Percentiles rank a stretch among this genome's conserved stretches.
These are phyloP conservation scores for Ibidorhyncha struthersii DNA, from an alignment of 2,113 vertebrate species.

Conservation along the genomic window DNA sequence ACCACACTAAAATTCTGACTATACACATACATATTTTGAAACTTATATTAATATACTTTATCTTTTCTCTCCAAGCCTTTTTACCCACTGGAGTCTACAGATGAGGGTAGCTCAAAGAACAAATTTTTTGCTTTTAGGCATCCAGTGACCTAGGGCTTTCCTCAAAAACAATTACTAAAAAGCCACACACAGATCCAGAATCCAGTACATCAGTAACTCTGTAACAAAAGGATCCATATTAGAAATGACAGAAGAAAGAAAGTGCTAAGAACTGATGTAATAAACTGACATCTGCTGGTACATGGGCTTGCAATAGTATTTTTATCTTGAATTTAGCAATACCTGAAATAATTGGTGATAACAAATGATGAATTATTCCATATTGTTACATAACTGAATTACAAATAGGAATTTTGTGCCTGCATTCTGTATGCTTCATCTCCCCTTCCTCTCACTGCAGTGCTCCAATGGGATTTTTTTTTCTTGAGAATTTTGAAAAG, in stretches of 20 bases:
- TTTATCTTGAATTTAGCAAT: not conserved
- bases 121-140: not conserved
- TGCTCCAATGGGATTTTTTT: not conserved
- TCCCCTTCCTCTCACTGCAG: not conserved
- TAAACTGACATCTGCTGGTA: not conserved
- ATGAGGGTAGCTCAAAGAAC: not conserved
- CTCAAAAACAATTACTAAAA: not conserved
- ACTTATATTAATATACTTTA: not conserved
- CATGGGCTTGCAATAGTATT: accelerated
- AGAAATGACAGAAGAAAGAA: not conserved
- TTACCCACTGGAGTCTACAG: not conserved
- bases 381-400: not conserved
- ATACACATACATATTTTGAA: not conserved
- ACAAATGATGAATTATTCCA: not conserved
- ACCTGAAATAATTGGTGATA: not conserved
- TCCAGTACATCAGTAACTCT: not conserved
- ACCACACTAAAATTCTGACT: not conserved
- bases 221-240: not conserved
- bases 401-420: not conserved
- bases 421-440: not conserved
- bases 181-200: not conserved
- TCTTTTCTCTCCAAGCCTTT: not conserved
- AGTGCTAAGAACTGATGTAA: too few relatives aligned
- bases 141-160: not conserved
- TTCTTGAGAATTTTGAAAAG: not conserved